A percentile compares a stretch with the other conserved stretches of the same genome.
phyloP scores from a whole-genome alignment of 2,888 invertebrate genomes.

The Minunthozetes semirufus region DNA sequence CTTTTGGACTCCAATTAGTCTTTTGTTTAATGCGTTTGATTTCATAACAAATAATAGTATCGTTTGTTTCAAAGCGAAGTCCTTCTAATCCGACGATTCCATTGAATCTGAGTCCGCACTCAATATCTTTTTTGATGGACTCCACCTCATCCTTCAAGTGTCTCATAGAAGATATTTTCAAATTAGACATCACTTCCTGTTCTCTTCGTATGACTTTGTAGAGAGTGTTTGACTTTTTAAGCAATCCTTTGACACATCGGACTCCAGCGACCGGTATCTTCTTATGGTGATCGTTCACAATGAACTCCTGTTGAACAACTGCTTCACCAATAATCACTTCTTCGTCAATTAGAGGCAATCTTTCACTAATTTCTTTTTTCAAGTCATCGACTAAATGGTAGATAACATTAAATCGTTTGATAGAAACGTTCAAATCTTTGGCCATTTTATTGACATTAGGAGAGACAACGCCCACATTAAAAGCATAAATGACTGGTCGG shows the following conservation, averaged over 20 bases:
- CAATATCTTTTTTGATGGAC: conserved; percentile 69
- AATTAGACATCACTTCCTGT: conserved; percentile 65
- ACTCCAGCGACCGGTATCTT: conserved; percentile 83
- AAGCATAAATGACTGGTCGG: conserved; percentile 65
- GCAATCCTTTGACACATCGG: conserved; percentile 67
- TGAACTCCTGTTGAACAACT: conserved; percentile 72
- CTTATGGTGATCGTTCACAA: conserved; percentile 65
- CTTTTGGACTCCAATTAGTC: conserved; percentile 70
- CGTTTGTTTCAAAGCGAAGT: conserved; percentile 64
- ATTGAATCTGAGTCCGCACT: conserved; percentile 77
- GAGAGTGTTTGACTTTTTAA: conserved; percentile 58
- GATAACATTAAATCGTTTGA: conserved; percentile 76
- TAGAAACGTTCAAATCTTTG: conserved; percentile 53
- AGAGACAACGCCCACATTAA: conserved; percentile 61
- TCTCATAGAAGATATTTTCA: conserved; percentile 58
- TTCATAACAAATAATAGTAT: conserved; percentile 69
- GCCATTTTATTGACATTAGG: conserved; percentile 52
- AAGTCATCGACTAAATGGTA: conserved; percentile 86
- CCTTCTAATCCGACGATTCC: conserved; percentile 50
- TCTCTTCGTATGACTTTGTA: conserved; percentile 64
- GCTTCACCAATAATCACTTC: conserved; percentile 79
- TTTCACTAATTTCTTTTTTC: conserved; percentile 56
- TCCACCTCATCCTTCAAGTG: conserved; percentile 83
- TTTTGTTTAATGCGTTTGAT: conserved; percentile 58
- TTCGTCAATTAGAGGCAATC: conserved; percentile 63